These are phyloP conservation scores for Anniella stebbinsi DNA, from an alignment of 2,797 vertebrate genomes.

Conservation along the genomic window DNA sequence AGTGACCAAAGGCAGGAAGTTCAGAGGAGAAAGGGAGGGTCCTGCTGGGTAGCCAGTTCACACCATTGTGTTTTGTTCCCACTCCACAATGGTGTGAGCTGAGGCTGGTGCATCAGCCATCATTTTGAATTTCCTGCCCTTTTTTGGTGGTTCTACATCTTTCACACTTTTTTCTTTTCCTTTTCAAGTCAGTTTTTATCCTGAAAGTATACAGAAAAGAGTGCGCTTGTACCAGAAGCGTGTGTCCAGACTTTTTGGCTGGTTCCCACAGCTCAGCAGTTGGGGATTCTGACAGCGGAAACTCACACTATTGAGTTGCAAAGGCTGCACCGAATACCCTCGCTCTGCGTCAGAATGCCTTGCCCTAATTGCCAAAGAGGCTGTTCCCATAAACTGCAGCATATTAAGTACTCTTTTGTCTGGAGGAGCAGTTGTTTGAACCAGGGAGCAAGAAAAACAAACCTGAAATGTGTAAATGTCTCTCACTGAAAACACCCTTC, in stretches of 20 bases:
- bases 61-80: conserved; percentile 58
- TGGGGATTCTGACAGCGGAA: neutral
- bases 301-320: conserved; percentile 38
- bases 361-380: neutral
- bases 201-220: conserved; percentile 43
- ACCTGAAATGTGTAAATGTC: neutral
- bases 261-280: conserved; percentile 30
- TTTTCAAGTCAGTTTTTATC: conserved; percentile 15
- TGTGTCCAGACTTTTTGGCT: neutral
- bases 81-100: conserved; percentile 51
- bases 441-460: neutral
- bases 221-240: neutral
- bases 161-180: neutral
- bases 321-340: conserved; percentile 6
- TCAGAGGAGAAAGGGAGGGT: conserved; percentile 38
- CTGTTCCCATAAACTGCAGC: neutral
- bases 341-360: neutral
- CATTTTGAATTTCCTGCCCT: conserved; percentile 62
- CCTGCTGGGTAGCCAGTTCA: conserved; percentile 51
- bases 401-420: neutral
- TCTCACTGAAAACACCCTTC: neutral
- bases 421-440: neutral
- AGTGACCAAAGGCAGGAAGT: conserved; percentile 59
- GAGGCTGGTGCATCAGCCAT: conserved; percentile 40
- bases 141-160: conserved; percentile 20